Conservation (phyloP, 2,113 vertebrate genomes). For the Lepisosteus oculatus region DNA sequence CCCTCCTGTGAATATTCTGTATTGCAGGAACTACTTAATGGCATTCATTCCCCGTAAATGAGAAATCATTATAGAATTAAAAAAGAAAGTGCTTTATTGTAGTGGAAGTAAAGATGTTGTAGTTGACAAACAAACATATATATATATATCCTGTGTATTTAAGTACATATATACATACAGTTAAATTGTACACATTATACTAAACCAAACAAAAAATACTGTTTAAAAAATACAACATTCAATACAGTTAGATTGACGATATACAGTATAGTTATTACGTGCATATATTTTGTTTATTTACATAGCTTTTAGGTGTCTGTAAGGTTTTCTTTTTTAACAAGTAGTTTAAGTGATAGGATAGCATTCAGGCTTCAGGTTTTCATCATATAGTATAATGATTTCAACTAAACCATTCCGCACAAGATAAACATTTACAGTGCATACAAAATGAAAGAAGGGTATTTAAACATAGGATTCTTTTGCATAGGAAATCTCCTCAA, state of each 20-base stretch:
- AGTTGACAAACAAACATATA: slow-evolving; percentile 33
- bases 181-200: slow-evolving; percentile 17
- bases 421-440: slow-evolving; percentile 22
- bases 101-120: slow-evolving; percentile 60
- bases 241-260: slow-evolving; percentile 27
- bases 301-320: slow-evolving; percentile 58
- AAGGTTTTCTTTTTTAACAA: slow-evolving; percentile 24
- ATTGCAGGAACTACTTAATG: too few relatives aligned
- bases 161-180: slow-evolving; percentile 1
- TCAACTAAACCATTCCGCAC: slow-evolving; percentile 28
- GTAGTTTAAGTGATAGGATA: neutral
- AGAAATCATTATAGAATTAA: neutral
- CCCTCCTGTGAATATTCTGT: too few relatives aligned
- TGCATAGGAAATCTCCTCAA: slow-evolving; percentile 76
- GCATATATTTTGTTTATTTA: slow-evolving; percentile 36
- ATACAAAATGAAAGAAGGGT: neutral
- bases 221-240: neutral
- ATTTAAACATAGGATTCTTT: slow-evolving; percentile 91
- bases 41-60: too few relatives aligned
- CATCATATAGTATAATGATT: slow-evolving; percentile 6
- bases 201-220: slow-evolving; percentile 14
- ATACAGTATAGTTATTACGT: slow-evolving; percentile 41
- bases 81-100: slow-evolving; percentile 74
- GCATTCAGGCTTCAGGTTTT: too few relatives aligned
- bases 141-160: slow-evolving; percentile 12